Base-by-base conservation (phyloP, 2,888 invertebrate genomes). In the Drosophila dives region DNA sequence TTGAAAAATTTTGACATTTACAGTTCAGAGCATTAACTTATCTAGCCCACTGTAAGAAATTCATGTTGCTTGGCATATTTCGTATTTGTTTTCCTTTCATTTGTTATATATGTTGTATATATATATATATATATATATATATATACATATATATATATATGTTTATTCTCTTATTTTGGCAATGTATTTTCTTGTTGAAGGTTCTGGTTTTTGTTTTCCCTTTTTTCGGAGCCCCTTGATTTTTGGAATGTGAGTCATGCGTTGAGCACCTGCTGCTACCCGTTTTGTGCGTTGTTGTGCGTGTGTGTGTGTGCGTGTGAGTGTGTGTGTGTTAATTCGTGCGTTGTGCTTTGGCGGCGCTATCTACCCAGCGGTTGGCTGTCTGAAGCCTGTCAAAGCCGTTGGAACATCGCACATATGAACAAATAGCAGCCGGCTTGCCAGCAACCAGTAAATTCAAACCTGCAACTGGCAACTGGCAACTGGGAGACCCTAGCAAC, bases 201-300 rank as follows among this genome's bases (percentile, higher is more conserved):
- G 45, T 7, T 64, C 33, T 29, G 15, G 49, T 69, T 75, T 70
- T 59, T 65, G 60, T 51, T 73, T 58, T 55, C 56, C 50, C 23
- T 23, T 23, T 54, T 69, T 70, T 72, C 17, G 26, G 17, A n/a
- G 17, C 26, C 17, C n/a, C 73, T 76, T 68, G 45, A n/a, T 54
- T 67, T 71, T 82, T 70, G 58, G 75, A 75, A 86, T 86, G 85
- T 86, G 83, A 73, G 84, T 81, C 85, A 85, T 81, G 85, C 70
- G 72, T 77, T 61, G 74, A 74, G 77, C 86, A 86, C 85, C 85
- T 86, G 85, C 86, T 75, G 73, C 72, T 51, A 64, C 72, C 81
- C 84, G 77, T 66, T 68, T 69, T 76, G 69, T 64, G 73, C 36
- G 2, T 36, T 54, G 2, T 36, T n/a, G 20, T 45, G 45, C 20